Evolutionary conservation across 2,797 vertebrate species (phyloP), one percentile per base, ranked within the genome.

Genomic region (Gymnoscopelus microlampas): DNA sequence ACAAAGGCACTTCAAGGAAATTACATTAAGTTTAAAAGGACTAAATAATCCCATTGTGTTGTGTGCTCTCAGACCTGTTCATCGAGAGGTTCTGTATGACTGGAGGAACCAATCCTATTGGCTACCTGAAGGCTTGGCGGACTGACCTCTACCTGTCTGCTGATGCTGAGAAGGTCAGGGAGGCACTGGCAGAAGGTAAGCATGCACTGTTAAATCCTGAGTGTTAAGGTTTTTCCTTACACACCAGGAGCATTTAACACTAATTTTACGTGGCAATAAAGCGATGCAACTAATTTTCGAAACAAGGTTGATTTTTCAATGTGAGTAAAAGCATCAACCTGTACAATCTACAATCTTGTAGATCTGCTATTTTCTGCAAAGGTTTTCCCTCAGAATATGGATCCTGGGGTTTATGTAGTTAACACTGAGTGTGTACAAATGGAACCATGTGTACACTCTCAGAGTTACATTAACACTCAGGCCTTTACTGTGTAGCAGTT

Each of bases 1-100:
- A 29, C 26, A 29, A 29, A 29, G 26, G 26, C 26, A 10, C 39
- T 44, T 44, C 39, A 44, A 9, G 7, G 39, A 9, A 8, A 44
- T 13, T n/a, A 51, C 50, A 5, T 61, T 50, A 1, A 3, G 5
- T 35, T 47, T n/a, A 47, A 19, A 44, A 15, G 12, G 69, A 76
- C 51, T 53, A 32, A 71, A 74, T 44, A 70, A n/a, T 23, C 23
- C 2, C 47, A 63, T 67, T 61, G 7, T 0, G 71, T 0, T 76
- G 64, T 67, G 53, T 63, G 57, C 80, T 64, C 59, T 3, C 89
- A 99, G 98, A 95, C 87, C 90, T 99, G 73, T 97, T 97, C 87
- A 97, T 99, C 3, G 97, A 99, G 93, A 94, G 98, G 78, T 99
- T 99, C 89, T 99, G 97, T 85, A 98, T 99, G 97, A 99, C 98